These are phyloP conservation scores for Gobionotothen gibberifrons DNA, from an alignment of 2,797 vertebrate species.

Conservation along the genomic window DNA sequence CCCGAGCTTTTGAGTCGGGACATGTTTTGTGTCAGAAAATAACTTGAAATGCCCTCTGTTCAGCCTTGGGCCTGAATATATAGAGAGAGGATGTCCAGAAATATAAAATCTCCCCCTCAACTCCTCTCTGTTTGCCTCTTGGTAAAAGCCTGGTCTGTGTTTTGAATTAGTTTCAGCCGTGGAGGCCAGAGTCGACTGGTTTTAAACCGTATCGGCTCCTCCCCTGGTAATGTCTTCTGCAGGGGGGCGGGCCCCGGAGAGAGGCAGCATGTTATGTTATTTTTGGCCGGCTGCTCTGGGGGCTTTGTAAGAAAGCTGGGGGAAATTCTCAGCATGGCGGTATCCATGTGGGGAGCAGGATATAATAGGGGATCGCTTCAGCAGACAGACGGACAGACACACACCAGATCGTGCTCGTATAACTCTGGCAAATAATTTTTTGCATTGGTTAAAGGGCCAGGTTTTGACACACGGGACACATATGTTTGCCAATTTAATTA, in stretches of 20 bases:
- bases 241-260: slow-evolving; percentile 63
- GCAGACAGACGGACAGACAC: slow-evolving; percentile 60
- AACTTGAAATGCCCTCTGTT: slow-evolving; percentile 72
- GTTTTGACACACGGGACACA: slow-evolving; percentile 21
- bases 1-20: slow-evolving; percentile 69
- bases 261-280: slow-evolving; percentile 81
- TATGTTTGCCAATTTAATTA: slow-evolving; percentile 4
- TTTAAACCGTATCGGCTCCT: slow-evolving; percentile 59
- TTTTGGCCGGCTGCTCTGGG: slow-evolving; percentile 80
- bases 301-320: slow-evolving; percentile 81
- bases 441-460: slow-evolving; percentile 4
- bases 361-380: slow-evolving; percentile 76
- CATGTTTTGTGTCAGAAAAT: slow-evolving; percentile 78
- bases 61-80: slow-evolving; percentile 67
- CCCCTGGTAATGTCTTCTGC: slow-evolving; percentile 73
- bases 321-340: slow-evolving; percentile 79
- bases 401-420: slow-evolving; percentile 68
- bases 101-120: slow-evolving; percentile 60
- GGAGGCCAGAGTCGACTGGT: slow-evolving; percentile 67
- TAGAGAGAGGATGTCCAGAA: slow-evolving; percentile 69
- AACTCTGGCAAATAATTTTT: slow-evolving; percentile 48
- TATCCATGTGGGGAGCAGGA: slow-evolving; percentile 79
- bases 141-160: slow-evolving; percentile 71
- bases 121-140: slow-evolving; percentile 45
- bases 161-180: slow-evolving; percentile 79